A percentile compares a stretch with the other conserved stretches of the same genome.
Conservation (phyloP, 2,797 vertebrate genomes). For the Hippocampus kuda region DNA sequence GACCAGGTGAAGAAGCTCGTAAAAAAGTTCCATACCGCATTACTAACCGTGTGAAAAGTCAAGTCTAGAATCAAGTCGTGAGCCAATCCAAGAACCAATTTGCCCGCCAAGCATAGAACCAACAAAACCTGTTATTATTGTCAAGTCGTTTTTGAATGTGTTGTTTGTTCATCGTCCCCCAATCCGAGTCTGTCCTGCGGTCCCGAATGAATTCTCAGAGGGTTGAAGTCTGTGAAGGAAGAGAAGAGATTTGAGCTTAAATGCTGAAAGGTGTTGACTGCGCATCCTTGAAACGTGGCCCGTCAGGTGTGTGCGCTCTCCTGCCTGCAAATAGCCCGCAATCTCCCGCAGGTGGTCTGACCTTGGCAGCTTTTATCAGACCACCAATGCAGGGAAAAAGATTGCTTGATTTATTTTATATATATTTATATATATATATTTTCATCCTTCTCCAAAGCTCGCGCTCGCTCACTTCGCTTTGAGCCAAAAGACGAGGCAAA, state of each 20-base stretch:
- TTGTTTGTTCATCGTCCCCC: not conserved
- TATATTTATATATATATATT: not conserved
- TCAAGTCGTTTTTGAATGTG: not conserved
- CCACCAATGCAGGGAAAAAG: constrained; percentile 25
- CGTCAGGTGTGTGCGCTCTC: not conserved
- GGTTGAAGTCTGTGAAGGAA: not conserved
- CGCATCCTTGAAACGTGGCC: constrained; percentile 1
- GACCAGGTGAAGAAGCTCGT: too few relatives aligned
- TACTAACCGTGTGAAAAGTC: too few relatives aligned
- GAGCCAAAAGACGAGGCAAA: constrained; percentile 15
- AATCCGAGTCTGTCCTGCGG: not conserved
- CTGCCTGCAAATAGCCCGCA: constrained; percentile 21
- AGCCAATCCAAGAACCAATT: too few relatives aligned
- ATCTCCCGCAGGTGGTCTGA: constrained; percentile 45
- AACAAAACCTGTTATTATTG: not conserved
- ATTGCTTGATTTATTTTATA: constrained; percentile 29
- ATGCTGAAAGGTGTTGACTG: not conserved
- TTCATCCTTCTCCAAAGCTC: constrained; percentile 24
- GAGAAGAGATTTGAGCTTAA: not conserved
- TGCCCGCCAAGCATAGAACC: too few relatives aligned
- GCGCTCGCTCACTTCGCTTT: constrained; percentile 22
- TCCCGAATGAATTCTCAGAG: not conserved
- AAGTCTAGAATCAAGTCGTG: too few relatives aligned
- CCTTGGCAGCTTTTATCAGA: constrained; percentile 62
- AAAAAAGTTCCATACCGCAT: too few relatives aligned